Base-by-base conservation (phyloP, 2,888 invertebrate species). In the Nemotelus nigrinus region DNA sequence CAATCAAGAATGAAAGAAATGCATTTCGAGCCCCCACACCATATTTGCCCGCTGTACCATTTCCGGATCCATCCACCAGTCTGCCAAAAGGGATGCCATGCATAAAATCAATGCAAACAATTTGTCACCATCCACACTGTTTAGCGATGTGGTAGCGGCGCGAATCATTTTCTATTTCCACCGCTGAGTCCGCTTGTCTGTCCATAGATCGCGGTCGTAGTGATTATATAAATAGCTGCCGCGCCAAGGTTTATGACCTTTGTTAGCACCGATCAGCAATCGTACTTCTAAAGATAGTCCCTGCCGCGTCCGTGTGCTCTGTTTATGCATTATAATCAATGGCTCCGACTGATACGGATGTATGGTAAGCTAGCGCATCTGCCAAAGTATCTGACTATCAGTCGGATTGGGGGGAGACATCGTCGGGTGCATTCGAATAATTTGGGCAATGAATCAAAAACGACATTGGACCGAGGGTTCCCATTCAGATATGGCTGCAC, bases 191-290 rank as follows among this genome's bases (percentile, higher is more conserved):
- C 25, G 25, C 25, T 25, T 25, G 63, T 63, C 43, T 43, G 39
- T 25, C 70, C 43, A 41, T 70, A 41, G 74, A 74, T 60, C 74
- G 74, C 58, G 57, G 55, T 55, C 55, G 58, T 47, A 48, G 58
- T n/a, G 47, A 45, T 48, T 72, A 45, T 41, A 60, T 63, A 63
- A 74, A 74, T 74, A 74, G 63, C 63, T 0, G 2, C 63, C 58
- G 48, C 60, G 74, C 74, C 63, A 74, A 63, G 74, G 72, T 72
- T 72, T 72, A 72, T 58, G 72, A 72, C 72, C 72, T 72, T 72
- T 72, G 60, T n/a, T 72, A 45, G 72, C 47, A 45, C 63, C 48
- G 47, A 60, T 74, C 60, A 50, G 41, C 25, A 44, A 53, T 70
- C 55, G 47, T 25, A 7, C 44, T 25, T 60, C 74, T 74, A 74